These are phyloP conservation scores for Leptarthrus brevirostris DNA, from an alignment of 2,888 invertebrate species.

Conservation along the genomic window DNA sequence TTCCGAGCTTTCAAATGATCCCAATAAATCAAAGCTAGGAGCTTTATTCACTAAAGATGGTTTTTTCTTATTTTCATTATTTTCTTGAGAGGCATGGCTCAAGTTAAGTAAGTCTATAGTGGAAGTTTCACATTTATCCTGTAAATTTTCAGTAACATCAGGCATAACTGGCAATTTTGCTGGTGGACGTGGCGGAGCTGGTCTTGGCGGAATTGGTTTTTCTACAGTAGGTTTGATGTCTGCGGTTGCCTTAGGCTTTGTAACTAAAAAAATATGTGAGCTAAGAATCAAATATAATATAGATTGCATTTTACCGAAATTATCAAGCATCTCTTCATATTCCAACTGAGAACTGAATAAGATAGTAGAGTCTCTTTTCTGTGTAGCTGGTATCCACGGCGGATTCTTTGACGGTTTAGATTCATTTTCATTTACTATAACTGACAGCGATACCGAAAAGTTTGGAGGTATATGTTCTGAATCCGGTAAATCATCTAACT, in stretches of 20 bases:
- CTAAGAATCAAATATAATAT: slow-evolving; percentile 32
- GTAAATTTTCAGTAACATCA: slow-evolving; percentile 62
- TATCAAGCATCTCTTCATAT: slow-evolving; percentile 85
- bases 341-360: slow-evolving; percentile 83
- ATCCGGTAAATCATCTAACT: slow-evolving; percentile 86
- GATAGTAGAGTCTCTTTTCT: slow-evolving; percentile 69
- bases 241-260: slow-evolving; percentile 64
- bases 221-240: slow-evolving; percentile 56
- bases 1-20: slow-evolving; percentile 65
- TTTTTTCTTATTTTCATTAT: slow-evolving; percentile 57
- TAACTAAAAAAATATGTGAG: slow-evolving; percentile 61
- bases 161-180: slow-evolving; percentile 62
- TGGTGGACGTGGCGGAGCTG: slow-evolving; percentile 61
- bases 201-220: slow-evolving; percentile 52
- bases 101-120: slow-evolving; percentile 72
- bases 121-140: slow-evolving; percentile 56
- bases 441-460: slow-evolving; percentile 76
- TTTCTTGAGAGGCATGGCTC: slow-evolving; percentile 62
- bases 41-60: slow-evolving; percentile 62
- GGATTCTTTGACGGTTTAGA: slow-evolving; percentile 75
- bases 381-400: slow-evolving; percentile 80
- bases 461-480: slow-evolving; percentile 76
- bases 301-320: slow-evolving; percentile 74
- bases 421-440: slow-evolving; percentile 79
- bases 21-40: slow-evolving; percentile 73